Evolutionary conservation across 2,797 vertebrate genomes (phyloP), one percentile per base, ranked within the genome.

Genomic region (Pyrocephalus nanus): DNA sequence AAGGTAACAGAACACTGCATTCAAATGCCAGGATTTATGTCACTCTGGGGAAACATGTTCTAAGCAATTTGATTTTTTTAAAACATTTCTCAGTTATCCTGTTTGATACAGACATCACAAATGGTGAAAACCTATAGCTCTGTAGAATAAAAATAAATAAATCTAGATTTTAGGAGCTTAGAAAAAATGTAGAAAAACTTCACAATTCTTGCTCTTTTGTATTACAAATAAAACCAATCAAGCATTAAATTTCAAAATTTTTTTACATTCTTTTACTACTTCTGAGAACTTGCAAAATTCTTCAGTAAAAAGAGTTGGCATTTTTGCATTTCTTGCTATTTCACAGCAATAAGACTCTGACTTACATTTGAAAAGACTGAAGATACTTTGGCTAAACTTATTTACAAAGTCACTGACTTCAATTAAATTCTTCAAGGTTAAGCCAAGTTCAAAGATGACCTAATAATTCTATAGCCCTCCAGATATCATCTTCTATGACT

Each of bases 11-110:
- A 73, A 79, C 34, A 14, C 3, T 72, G 27, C 84, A 53, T 90
- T 75, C 81, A 76, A 72, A 85, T 76, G 66, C n/a, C 32, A 29
- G 62, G 62, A 94, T 90, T 95, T 86, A 83, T 93, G 61, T 74
- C 83, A 87, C 92, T 96, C 93, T 29, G 62, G 67, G 82, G 91
- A 88, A 92, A 75, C 62, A 10, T 32, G 64, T 84, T 70, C 57
- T 34, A 87, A 86, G 42, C 34, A 91, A 83, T 92, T 77, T 60
- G 65, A 30, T 15, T 38, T 78, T 88, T 88, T 92, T 88, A 53
- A 8, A 76, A 45, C 66, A 20, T 42, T 85, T 94, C 67, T 70
- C 36, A 79, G 72, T 71, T 93, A 75, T 45, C 51, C 66, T 66
- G 43, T 81, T 92, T 70, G 83, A 90, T 58, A 45, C 32, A 82